Percentiles rank a stretch among this genome's conserved stretches.
These are phyloP conservation scores for Cygnus olor DNA, from an alignment of 2,797 vertebrate species.

Conservation along the genomic window DNA sequence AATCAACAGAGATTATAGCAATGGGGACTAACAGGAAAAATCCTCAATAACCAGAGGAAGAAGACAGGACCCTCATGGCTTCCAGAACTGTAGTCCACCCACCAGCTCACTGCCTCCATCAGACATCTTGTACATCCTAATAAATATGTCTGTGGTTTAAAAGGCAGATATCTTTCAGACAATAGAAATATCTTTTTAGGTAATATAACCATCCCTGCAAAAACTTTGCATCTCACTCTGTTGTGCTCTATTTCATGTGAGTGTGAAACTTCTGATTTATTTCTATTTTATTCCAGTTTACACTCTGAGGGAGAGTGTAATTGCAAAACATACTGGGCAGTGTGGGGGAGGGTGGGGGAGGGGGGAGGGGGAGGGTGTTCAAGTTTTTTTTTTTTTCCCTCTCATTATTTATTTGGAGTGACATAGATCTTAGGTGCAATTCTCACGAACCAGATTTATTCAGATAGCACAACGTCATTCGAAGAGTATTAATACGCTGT, in stretches of 20 bases:
- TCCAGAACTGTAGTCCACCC: neutral
- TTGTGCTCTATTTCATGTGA: neutral
- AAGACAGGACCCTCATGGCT: neutral
- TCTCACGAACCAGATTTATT: neutral
- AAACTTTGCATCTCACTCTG: neutral
- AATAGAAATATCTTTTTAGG: neutral
- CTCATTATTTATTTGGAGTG: accelerated
- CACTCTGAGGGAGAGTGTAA: neutral
- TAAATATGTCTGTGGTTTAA: neutral
- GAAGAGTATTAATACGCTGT: neutral
- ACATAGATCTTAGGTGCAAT: neutral
- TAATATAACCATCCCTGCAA: neutral
- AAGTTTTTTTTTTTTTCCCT: neutral
- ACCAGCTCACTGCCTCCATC: neutral
- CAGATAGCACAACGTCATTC: neutral
- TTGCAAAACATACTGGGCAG: too few relatives aligned
- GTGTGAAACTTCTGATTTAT: neutral
- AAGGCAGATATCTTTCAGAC: neutral
- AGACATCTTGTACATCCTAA: neutral
- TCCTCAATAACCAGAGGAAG: neutral
- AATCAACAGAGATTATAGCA: neutral
- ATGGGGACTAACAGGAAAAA: neutral
- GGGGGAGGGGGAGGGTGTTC: neutral
- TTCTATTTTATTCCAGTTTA: neutral
- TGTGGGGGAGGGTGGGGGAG: accelerated